A percentile compares a stretch with the other conserved stretches of the same genome.
Conservation (phyloP, 2,888 invertebrate genomes). For the Brachypalpus laphriformis region DNA sequence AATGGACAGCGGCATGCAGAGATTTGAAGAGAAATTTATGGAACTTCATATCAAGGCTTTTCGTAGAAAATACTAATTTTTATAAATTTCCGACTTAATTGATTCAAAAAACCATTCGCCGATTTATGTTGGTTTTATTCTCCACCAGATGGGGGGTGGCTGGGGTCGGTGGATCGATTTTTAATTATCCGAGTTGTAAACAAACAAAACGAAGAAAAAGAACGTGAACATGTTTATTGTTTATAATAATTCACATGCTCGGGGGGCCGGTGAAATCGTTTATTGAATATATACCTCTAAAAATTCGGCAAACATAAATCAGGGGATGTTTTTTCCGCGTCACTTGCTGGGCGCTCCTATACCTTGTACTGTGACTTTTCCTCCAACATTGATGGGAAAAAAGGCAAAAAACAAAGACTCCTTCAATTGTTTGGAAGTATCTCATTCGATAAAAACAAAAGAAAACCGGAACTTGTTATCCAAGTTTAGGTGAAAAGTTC, state of each 20-base stretch:
- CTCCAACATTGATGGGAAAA: not conserved
- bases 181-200: conserved; percentile 50
- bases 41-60: not conserved
- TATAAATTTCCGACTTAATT: conserved; percentile 6
- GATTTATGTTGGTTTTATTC: conserved; percentile 19
- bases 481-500: conserved; percentile 35
- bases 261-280: not conserved
- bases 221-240: conserved; percentile 23
- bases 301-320: conserved; percentile 34
- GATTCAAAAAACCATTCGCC: conserved; percentile 1
- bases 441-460: conserved; percentile 20
- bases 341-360: not conserved
- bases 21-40: not conserved
- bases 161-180: conserved; percentile 17
- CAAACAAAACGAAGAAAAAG: conserved; percentile 34
- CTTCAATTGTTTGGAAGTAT: conserved; percentile 42
- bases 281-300: conserved; percentile 4
- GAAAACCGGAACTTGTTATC: not conserved
- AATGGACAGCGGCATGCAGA: too few species aligned
- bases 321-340: conserved; percentile 28
- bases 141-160: not conserved
- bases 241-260: conserved; percentile 20
- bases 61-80: not conserved
- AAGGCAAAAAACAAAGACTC: conserved; percentile 18
- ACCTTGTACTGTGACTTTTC: conserved; percentile 12